phyloP scores from a whole-genome alignment of 2,888 invertebrate genomes.

The Leucophenga maculata region DNA sequence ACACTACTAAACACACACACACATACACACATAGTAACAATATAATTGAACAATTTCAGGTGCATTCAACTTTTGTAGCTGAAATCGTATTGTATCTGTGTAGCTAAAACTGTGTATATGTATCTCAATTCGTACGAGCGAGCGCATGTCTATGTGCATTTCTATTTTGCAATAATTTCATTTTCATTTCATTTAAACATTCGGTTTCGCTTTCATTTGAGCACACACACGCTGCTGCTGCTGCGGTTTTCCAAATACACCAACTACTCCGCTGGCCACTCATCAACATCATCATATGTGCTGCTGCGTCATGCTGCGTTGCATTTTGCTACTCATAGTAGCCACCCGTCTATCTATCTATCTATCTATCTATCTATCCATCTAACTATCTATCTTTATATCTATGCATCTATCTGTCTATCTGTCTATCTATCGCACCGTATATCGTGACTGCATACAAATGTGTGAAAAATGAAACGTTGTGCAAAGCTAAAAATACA shows the following conservation, averaged over 20 bases:
- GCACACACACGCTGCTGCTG: slow-evolving; percentile 36
- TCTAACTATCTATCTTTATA: too few species aligned
- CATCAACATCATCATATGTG: background rate
- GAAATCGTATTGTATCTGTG: slow-evolving; percentile 19
- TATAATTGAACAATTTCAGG: background rate
- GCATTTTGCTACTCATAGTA: background rate
- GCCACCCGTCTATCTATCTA: too few species aligned
- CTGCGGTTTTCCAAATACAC: background rate
- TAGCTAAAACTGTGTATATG: slow-evolving; percentile 11
- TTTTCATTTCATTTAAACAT: slow-evolving; percentile 53
- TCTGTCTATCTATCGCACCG: background rate
- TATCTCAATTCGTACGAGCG: slow-evolving; percentile 41
- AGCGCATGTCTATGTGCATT: slow-evolving; percentile 22
- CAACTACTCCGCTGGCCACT: too few species aligned
- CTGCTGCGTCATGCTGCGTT: slow-evolving; percentile 10
- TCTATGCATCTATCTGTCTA: too few species aligned
- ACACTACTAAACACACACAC: too few species aligned
- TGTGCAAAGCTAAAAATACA: slow-evolving; percentile 24
- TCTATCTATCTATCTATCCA: too few species aligned
- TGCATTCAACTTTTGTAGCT: slow-evolving; percentile 14
- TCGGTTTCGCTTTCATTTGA: slow-evolving; percentile 58
- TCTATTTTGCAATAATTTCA: slow-evolving; percentile 61
- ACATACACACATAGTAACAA: background rate
- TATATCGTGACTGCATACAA: slow-evolving; percentile 2
- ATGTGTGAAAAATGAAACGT: slow-evolving; percentile 12